A percentile compares a stretch with the other conserved stretches of the same genome.
Evolutionary conservation across 2,797 vertebrate genomes (phyloP).

Genomic region (Trematomus bernacchii): DNA sequence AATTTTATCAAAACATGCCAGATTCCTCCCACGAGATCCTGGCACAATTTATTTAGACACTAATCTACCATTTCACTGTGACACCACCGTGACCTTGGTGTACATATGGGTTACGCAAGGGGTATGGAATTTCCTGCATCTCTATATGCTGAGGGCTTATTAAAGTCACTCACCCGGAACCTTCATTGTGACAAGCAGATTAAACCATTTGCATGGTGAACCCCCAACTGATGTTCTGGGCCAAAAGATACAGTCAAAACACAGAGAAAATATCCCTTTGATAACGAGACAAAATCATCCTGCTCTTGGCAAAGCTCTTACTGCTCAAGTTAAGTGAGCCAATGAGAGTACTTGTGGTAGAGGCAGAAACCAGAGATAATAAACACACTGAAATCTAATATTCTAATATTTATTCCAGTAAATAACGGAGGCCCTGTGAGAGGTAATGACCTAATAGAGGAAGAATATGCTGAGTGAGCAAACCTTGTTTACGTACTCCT

Average conservation of each 20-base stretch:
- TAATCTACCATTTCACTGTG: constrained; percentile 66
- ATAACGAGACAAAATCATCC: constrained; percentile 59
- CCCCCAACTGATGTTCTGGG: constrained; percentile 67
- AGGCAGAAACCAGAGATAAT: constrained; percentile 53
- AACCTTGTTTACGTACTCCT: constrained; percentile 71
- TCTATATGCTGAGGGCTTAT: constrained; percentile 79
- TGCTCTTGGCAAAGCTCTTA: constrained; percentile 37
- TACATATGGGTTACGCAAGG: constrained; percentile 71
- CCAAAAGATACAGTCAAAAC: constrained; percentile 78
- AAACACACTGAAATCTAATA: constrained; percentile 68
- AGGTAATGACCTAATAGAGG: constrained; percentile 72
- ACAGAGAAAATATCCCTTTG: constrained; percentile 61
- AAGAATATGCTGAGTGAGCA: constrained; percentile 77
- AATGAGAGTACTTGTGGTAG: constrained; percentile 47
- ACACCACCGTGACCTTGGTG: constrained; percentile 76
- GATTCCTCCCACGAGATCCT: constrained; percentile 51
- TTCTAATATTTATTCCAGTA: constrained; percentile 64
- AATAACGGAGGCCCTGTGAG: constrained; percentile 48
- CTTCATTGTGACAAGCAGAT: constrained; percentile 83
- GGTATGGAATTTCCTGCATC: constrained; percentile 75
- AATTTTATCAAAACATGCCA: constrained; percentile 56
- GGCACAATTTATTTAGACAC: constrained; percentile 61
- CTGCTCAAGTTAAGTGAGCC: constrained; percentile 37
- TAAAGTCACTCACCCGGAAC: constrained; percentile 81
- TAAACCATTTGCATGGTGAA: constrained; percentile 79